A percentile compares a stretch with the other conserved stretches of the same genome.
Conservation (phyloP, 2,888 invertebrate genomes). For the Orchesellides sinensis region DNA sequence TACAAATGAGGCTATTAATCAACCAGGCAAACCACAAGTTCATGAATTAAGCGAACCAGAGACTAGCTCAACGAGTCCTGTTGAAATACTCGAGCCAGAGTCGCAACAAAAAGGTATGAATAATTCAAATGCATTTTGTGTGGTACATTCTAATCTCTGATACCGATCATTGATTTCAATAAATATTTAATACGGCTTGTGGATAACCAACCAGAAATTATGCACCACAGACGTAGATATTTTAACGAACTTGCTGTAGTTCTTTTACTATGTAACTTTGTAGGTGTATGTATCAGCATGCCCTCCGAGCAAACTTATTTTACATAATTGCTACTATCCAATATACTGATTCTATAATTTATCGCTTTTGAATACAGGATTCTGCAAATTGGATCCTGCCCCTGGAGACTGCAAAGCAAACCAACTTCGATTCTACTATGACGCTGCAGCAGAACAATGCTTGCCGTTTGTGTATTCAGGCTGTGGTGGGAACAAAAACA, state of each 20-base stretch:
- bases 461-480: constrained; percentile 66
- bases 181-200: background rate
- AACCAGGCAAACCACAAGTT: constrained; percentile 49
- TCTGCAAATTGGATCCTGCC: constrained; percentile 62
- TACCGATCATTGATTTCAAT: background rate
- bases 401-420: constrained; percentile 52
- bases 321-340: constrained; percentile 18
- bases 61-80: constrained; percentile 1
- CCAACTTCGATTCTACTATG: constrained; percentile 64
- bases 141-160: background rate
- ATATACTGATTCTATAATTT: constrained; percentile 3
- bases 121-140: constrained; percentile 1
- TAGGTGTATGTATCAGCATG: background rate
- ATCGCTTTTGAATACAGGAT: constrained; percentile 4
- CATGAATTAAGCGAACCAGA: constrained; percentile 41
- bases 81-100: constrained; percentile 18
- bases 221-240: background rate
- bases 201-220: background rate
- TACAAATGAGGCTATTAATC: constrained; percentile 39
- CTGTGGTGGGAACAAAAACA: constrained; percentile 65
- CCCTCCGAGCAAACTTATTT: background rate
- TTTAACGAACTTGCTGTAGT: constrained; percentile 17
- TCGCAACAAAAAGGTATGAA: constrained; percentile 40
- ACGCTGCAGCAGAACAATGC: constrained; percentile 44
- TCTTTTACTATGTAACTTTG: background rate